Conservation (phyloP, 1,140 invertebrate genomes). For the Drosophila simulans region DNA sequence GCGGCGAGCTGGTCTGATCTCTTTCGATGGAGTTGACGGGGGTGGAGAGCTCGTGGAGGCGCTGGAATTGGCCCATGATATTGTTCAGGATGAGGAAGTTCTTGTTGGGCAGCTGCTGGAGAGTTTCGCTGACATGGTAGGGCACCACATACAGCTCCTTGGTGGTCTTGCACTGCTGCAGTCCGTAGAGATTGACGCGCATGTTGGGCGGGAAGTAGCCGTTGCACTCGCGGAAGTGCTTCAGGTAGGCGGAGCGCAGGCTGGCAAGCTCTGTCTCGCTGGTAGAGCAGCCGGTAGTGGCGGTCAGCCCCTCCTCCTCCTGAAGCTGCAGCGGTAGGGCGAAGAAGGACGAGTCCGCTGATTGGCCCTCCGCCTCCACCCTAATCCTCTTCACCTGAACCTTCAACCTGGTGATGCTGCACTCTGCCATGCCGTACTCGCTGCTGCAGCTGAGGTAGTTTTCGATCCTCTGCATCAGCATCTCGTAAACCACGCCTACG, state of each 20-base stretch:
- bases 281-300: neutral
- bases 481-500: constrained; percentile 57
- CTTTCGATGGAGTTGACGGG: constrained; percentile 11
- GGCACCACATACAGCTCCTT: constrained; percentile 67
- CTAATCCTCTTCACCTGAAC: constrained; percentile 40
- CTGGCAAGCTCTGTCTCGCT: constrained; percentile 47
- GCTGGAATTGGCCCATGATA: constrained; percentile 56
- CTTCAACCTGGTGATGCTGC: constrained; percentile 56
- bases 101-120: constrained; percentile 59
- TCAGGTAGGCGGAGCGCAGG: constrained; percentile 52
- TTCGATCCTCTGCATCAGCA: constrained; percentile 60
- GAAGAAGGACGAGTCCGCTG: neutral
- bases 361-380: constrained; percentile 27
- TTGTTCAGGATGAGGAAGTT: constrained; percentile 68
- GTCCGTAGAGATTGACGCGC: constrained; percentile 58
- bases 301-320: constrained; percentile 4
- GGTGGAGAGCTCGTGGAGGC: constrained; percentile 53
- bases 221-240: constrained; percentile 59
- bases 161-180: constrained; percentile 63
- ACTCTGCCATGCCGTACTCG: constrained; percentile 41
- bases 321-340: constrained; percentile 44
- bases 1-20: constrained; percentile 1
- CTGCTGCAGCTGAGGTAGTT: constrained; percentile 52
- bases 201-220: constrained; percentile 66
- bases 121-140: constrained; percentile 63